Evolutionary conservation across 1,140 invertebrate species (phyloP).

Genomic region (Wasmannia auropunctata): DNA sequence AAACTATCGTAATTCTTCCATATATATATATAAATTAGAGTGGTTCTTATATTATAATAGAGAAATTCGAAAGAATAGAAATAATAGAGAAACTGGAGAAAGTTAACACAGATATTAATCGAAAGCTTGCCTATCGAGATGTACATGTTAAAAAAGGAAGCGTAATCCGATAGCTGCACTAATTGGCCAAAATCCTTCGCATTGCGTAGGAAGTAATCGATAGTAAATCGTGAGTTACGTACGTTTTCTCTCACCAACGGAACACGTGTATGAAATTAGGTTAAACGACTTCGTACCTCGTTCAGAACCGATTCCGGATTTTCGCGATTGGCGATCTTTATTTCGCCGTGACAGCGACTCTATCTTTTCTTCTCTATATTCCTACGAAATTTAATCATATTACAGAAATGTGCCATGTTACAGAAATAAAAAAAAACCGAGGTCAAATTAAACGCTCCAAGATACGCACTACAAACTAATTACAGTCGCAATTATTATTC

Average conservation of each 20-base stretch:
- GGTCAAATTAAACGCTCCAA: neutral
- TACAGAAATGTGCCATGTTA: neutral
- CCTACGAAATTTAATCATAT: neutral
- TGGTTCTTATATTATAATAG: neutral
- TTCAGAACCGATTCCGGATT: neutral
- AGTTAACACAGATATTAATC: neutral
- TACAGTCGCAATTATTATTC: neutral
- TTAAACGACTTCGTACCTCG: neutral
- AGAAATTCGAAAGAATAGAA: too few species aligned
- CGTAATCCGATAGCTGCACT: neutral
- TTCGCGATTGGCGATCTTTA: neutral
- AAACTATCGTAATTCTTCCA: neutral
- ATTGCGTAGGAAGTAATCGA: constrained; percentile 3
- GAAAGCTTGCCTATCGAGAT: neutral
- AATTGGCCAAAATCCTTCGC: neutral
- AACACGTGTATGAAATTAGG: constrained; percentile 1
- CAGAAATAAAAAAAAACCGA: neutral
- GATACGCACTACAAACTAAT: neutral
- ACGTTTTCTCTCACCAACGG: neutral
- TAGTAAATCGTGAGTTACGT: neutral
- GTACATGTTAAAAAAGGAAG: neutral
- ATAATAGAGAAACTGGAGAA: neutral
- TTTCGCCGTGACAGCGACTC: neutral
- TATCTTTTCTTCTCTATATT: neutral
- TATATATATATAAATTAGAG: neutral